A percentile compares a stretch with the other conserved stretches of the same genome.
These are phyloP conservation scores for Spisula solida DNA, from an alignment of 2,888 invertebrate species.

Conservation along the genomic window DNA sequence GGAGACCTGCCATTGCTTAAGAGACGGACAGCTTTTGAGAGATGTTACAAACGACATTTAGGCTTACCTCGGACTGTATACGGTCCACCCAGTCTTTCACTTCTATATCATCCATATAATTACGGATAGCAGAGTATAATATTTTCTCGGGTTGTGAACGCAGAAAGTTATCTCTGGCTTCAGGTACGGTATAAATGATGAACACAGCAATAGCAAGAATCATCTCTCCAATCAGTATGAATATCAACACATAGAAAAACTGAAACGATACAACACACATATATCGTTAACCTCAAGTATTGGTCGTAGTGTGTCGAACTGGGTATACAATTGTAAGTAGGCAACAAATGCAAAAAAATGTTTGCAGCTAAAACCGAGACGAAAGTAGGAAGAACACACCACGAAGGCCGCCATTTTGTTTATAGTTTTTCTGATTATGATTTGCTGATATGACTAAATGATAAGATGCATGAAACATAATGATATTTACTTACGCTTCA, in stretches of 20 bases:
- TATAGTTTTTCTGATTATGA: too few relatives aligned
- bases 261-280: slow-evolving; percentile 63
- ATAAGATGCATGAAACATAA: too few relatives aligned
- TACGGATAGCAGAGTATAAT: slow-evolving; percentile 80
- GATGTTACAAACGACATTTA: not conserved
- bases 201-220: slow-evolving; percentile 79
- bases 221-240: slow-evolving; percentile 81
- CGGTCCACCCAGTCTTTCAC: slow-evolving; percentile 81
- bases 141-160: slow-evolving; percentile 80
- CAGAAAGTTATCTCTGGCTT: slow-evolving; percentile 77
- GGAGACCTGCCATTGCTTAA: too few relatives aligned
- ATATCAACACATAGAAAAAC: slow-evolving; percentile 82
- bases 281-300: not conserved
- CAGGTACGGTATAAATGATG: slow-evolving; percentile 83
- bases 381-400: too few relatives aligned
- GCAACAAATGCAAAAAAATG: too few relatives aligned
- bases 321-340: too few relatives aligned
- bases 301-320: too few relatives aligned
- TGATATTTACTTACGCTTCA: too few relatives aligned
- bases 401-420: too few relatives aligned
- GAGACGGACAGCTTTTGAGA: not conserved
- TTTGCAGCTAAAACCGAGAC: too few relatives aligned
- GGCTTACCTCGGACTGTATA: slow-evolving; percentile 83
- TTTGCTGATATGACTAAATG: too few relatives aligned
- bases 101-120: slow-evolving; percentile 83